Evolutionary conservation across 2,113 vertebrate species (phyloP).

Genomic region (Fukomys damarensis): DNA sequence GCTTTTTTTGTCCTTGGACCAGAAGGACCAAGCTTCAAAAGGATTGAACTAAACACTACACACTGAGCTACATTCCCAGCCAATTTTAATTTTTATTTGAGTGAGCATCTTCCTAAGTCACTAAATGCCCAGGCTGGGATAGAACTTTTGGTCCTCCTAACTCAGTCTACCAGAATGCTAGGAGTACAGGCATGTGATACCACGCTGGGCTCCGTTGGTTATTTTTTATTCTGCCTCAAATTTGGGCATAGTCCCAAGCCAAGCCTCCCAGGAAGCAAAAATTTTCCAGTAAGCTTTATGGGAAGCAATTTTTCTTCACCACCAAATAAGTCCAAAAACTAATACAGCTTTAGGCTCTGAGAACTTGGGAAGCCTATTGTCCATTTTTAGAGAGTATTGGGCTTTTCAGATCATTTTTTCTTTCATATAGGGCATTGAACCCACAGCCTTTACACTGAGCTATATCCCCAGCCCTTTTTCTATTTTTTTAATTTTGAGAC

Average conservation of each 20-base stretch:
- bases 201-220: neutral
- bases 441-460: too few species aligned
- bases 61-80: neutral
- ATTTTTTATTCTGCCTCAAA: neutral
- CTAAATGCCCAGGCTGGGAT: neutral
- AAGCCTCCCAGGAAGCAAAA: neutral
- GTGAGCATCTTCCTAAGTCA: neutral
- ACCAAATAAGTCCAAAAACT: neutral
- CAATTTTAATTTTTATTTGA: neutral
- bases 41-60: neutral
- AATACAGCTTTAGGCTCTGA: neutral
- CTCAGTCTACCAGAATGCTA: neutral
- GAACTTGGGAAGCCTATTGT: neutral
- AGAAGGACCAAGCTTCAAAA: too few species aligned
- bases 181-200: neutral
- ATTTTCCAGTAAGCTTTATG: neutral
- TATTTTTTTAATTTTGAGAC: too few species aligned
- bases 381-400: neutral
- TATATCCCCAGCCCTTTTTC: too few species aligned
- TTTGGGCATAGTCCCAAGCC: neutral
- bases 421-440: too few species aligned
- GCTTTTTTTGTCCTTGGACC: neutral
- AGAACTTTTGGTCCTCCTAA: neutral
- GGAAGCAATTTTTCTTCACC: neutral
- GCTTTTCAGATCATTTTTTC: neutral